These are phyloP conservation scores for Tachina fera DNA, from an alignment of 2,888 invertebrate genomes.

Conservation along the genomic window DNA sequence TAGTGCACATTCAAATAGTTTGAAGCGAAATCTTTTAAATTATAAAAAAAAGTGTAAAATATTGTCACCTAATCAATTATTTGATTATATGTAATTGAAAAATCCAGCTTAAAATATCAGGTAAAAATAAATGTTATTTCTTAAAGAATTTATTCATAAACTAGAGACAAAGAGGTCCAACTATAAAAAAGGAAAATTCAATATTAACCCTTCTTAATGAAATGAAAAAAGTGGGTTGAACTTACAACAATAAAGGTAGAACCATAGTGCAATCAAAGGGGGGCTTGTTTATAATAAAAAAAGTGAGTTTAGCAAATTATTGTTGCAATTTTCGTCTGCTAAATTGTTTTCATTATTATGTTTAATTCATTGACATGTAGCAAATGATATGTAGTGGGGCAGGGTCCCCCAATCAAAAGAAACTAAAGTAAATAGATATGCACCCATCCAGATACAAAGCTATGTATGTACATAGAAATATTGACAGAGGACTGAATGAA, in stretches of 20 bases:
- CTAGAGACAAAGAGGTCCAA: neutral
- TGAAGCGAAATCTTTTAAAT: constrained; percentile 1
- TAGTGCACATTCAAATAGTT: constrained; percentile 23
- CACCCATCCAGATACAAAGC: constrained; percentile 15
- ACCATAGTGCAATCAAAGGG: constrained; percentile 27
- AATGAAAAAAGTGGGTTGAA: constrained; percentile 7
- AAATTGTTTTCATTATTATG: constrained; percentile 33
- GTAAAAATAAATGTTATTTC: neutral
- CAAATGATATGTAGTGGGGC: constrained; percentile 22
- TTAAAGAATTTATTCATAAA: constrained; percentile 4
- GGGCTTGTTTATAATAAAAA: constrained; percentile 56
- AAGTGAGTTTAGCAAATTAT: constrained; percentile 46
- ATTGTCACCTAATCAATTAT: neutral
- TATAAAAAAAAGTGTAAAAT: neutral
- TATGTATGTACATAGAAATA: too few relatives aligned
- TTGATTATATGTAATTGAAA: neutral
- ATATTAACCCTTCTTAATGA: constrained; percentile 28
- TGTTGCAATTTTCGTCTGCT: constrained; percentile 16
- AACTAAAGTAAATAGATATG: constrained; percentile 12
- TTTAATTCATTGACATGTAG: constrained; percentile 23
- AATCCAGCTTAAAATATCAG: neutral
- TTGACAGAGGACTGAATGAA: constrained; percentile 43
- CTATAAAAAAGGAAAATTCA: constrained; percentile 3
- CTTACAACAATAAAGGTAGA: constrained; percentile 29
- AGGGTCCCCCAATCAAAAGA: neutral